Evolutionary conservation across 1,140 invertebrate genomes (phyloP), one percentile per base, ranked within the genome.

Genomic region (Pseudomyrmex sp.): DNA sequence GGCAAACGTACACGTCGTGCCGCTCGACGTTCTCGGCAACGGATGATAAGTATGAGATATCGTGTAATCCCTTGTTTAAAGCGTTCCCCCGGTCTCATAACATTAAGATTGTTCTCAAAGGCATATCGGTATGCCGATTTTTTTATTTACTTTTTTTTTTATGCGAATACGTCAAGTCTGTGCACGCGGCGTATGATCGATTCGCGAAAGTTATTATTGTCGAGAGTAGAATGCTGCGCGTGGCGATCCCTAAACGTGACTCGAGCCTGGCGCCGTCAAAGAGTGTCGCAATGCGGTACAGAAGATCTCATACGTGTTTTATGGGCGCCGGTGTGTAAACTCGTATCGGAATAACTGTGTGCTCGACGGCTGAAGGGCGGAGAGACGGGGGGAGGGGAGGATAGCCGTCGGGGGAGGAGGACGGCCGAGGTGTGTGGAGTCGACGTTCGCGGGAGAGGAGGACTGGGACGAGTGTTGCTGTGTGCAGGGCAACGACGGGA

Each of bases 241-340:
- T n/a, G 2, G 23, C 54, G 23, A 48, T 12, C 20, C 61, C 52
- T 63, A 79, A 87, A 83, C 79, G 79, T 50, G 65, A 73, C 70
- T 86, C 48, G 65, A 61, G 52, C 58, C 35, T n/a, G 74, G 59
- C 50, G 69, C 59, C 87, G 82, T 88, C 85, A 89, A 86, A 90
- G 35, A 35, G 84, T 91, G 90, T 91, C 91, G 91, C 91, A 91
- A 90, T 91, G 91, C 91, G 88, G 91, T 90, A 88, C 72, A 72
- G 77, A 87, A 86, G 87, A 90, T 87, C 88, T 89, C 88, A 79
- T 90, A 86, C 83, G 86, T 87, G 86, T 90, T 91, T 91, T 91
- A 91, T 89, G 83, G 80, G 79, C 73, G 74, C 83, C 83, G 85
- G 76, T 82, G 85, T 90, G 90, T 86, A 91, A 91, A 91, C 73